Base-by-base conservation (phyloP, 35 echinoderm and acorn worm genomes). In the Ophioderma brevispina region DNA sequence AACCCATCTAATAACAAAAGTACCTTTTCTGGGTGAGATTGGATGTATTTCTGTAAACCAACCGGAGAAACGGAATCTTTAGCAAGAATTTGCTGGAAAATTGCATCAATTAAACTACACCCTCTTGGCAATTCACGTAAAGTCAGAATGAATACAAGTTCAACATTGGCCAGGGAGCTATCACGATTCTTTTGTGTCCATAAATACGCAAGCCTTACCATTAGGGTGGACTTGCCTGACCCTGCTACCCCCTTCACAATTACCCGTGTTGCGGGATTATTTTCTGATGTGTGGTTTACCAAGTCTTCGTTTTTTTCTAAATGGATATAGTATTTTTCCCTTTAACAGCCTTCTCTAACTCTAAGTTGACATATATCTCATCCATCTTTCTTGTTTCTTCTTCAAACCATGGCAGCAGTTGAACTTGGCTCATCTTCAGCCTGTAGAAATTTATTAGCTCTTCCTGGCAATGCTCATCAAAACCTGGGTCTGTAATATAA, bases 31-130 rank as follows among this genome's bases (percentile, higher is more conserved):
- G 39, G 46, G 43, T 64, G 52, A 64, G n/a, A 64, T 34, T 85
- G 28, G 35, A 85, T 85, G 52, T 64, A 85, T 17, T 17, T 36
- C 37, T 59, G 35, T 28, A 85, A 59, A 35, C 31, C 83, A 85
- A 70, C 43, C 63, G 63, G 63, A 8, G 83, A 85, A 25, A 85
- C 83, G 23, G 83, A 64, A 63, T 85, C 83, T 25, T 35, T 30
- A 10, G 83, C 43, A 10, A 85, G 83, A 70, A 85, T 63, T 63
- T 85, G 83, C 15, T 59, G 31, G 33, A 52, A 64, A 1, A 85
- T 85, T 52, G 43, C 52, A 4, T 85, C 83, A 2, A 70, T 32
- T 36, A 85, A 37, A 40, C 33, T 35, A 70, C 59, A 70, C 28
- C 59, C 59, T 70, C 59, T 6, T 70, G 10, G 59, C n/a, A 70